Evolutionary conservation across 2,888 invertebrate species (phyloP).

Genomic region (Nephrotoma flavescens): DNA sequence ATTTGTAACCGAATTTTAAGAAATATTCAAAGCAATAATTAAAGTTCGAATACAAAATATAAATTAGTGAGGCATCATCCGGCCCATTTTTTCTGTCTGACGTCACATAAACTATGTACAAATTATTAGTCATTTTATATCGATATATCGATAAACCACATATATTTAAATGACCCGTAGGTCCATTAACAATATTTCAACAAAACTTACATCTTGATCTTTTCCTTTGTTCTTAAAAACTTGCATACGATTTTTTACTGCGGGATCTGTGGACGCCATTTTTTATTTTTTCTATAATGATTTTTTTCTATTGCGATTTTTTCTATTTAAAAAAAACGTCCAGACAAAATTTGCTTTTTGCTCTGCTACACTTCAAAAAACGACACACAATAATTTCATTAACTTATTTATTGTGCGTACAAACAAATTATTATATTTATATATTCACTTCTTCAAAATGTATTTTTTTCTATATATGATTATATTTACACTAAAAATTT

Average conservation of each 20-base stretch:
- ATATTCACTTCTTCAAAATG: not conserved
- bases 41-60: not conserved
- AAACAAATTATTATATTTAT: not conserved
- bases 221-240: slow-evolving; percentile 98
- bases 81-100: slow-evolving; percentile 12
- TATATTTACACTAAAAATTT: not conserved
- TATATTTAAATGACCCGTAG: not conserved
- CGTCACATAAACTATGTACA: not conserved
- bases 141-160: not conserved
- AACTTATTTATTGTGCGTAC: not conserved
- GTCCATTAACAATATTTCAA: not conserved
- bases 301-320: not conserved
- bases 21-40: not conserved
- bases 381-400: not conserved
- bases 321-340: not conserved
- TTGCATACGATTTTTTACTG: slow-evolving; percentile 62
- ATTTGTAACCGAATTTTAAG: not conserved
- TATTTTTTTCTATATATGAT: not conserved
- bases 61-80: not conserved
- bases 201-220: slow-evolving; percentile 87
- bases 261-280: slow-evolving; percentile 15
- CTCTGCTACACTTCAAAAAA: not conserved
- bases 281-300: not conserved
- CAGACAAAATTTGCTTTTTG: not conserved
- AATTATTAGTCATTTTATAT: not conserved